A percentile compares a stretch with the other conserved stretches of the same genome.
phyloP scores from a whole-genome alignment of 2,113 vertebrate species.

The Barnardius zonarius region DNA sequence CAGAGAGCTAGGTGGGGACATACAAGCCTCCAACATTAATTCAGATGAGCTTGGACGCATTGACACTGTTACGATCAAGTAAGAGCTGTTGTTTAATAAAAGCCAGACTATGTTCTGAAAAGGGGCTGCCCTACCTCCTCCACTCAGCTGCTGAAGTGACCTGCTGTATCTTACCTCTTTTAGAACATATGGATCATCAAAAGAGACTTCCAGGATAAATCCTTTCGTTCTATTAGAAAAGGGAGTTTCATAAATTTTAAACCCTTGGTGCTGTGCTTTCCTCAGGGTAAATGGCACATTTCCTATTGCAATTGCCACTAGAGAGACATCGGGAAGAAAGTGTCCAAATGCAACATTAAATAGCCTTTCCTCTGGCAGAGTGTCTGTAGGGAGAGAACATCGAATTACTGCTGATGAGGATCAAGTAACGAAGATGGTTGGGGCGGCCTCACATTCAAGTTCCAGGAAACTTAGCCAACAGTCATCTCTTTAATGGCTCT shows the following conservation, averaged over 20 bases:
- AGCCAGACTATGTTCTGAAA: background rate
- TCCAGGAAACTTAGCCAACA: conserved; percentile 57
- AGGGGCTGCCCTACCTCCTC: background rate
- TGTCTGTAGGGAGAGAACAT: conserved; percentile 66
- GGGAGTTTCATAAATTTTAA: conserved; percentile 70
- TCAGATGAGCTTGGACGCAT: background rate
- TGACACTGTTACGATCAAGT: background rate
- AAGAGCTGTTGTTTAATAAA: background rate
- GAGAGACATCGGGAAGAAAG: conserved; percentile 73
- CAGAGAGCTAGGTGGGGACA: background rate
- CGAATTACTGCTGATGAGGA: conserved; percentile 31
- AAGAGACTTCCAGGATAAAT: conserved; percentile 77
- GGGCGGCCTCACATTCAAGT: conserved; percentile 44
- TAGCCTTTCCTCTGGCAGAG: conserved; percentile 61
- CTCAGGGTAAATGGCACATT: conserved; percentile 61
- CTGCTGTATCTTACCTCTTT: conserved; percentile 60
- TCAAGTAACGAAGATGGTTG: background rate
- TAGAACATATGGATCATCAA: conserved; percentile 67
- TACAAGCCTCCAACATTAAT: background rate
- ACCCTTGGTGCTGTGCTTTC: conserved; percentile 58
- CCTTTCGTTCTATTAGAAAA: conserved; percentile 68
- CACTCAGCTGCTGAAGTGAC: background rate
- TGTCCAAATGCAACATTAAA: conserved; percentile 77
- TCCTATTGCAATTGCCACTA: conserved; percentile 72
- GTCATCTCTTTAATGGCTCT: conserved; percentile 52